Percentiles rank a stretch among this genome's conserved stretches.
Conservation (phyloP, 1,140 invertebrate genomes). For the Apolygus lucorum region DNA sequence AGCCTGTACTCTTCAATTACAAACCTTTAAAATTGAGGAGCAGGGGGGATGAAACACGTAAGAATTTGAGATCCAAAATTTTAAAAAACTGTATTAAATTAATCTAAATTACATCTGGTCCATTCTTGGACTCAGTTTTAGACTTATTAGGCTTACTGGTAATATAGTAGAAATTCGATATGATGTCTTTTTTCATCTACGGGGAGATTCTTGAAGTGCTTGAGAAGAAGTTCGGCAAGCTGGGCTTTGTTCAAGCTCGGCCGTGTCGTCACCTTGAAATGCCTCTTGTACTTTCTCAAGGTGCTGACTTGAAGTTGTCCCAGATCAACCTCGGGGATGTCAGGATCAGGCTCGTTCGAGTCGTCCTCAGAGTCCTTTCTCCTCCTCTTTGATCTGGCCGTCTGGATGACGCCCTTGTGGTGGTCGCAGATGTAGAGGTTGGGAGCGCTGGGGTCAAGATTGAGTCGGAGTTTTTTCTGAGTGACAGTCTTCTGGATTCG, state of each 20-base stretch:
- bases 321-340: constrained; percentile 85
- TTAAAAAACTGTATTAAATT: background rate
- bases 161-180: constrained; percentile 94
- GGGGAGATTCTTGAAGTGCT: constrained; percentile 89
- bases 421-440: constrained; percentile 96
- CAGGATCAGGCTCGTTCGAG: constrained; percentile 68
- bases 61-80: constrained; percentile 8
- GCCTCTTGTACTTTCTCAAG: constrained; percentile 80
- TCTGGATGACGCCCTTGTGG: constrained; percentile 91
- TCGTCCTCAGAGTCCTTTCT: constrained; percentile 90
- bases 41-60: background rate
- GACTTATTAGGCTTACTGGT: background rate
- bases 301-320: constrained; percentile 89
- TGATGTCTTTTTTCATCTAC: constrained; percentile 88
- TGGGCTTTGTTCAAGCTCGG: constrained; percentile 90
- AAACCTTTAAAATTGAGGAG: too few species aligned
- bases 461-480: constrained; percentile 80
- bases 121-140: constrained; percentile 1
- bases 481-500: constrained; percentile 93
- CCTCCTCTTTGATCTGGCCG: constrained; percentile 74
- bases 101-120: background rate
- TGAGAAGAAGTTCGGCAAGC: constrained; percentile 87
- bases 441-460: constrained; percentile 68
- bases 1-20: too few species aligned
- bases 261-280: constrained; percentile 82